Base-by-base conservation (phyloP, 1,140 invertebrate genomes). In the Pemphigus obesinymphae region DNA sequence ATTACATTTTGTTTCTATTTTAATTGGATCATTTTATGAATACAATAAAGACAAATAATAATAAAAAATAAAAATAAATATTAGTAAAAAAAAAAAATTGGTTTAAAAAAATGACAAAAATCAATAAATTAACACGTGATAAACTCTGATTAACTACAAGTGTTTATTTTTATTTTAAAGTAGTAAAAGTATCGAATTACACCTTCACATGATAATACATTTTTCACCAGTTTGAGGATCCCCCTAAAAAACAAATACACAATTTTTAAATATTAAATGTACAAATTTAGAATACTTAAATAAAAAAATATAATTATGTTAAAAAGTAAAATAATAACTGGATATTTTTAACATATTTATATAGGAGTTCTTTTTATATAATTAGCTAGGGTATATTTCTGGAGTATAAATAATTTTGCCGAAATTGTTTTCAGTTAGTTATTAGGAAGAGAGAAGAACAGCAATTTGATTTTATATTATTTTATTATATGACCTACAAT, bases 161-260 rank as follows among this genome's bases (percentile, higher is more conserved):
- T 78, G 53, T 61, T 53, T 45, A 23, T 45, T 70, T 45, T 58
- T 58, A 11, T 75, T 58, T 76, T 17, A n/a, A 23, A 6, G 10
- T 78, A 26, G 10, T 61, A 80, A 58, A 80, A 80, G 23, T 29
- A 31, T 29, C 50, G 45, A 73, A 23, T 40, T 23, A 17, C 23
- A n/a, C 7, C 11, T 45, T 82, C 34, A 82, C 82, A 82, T 82
- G 10, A 82, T 63, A 55, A 80, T 34, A 76, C 82, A 82, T 68
- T 78, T 82, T 11, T 76, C 82, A 17, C 37, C 75, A 26, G n/a
- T 40, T 78, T 78, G 72, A 53, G 76, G 45, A 34, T 75, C 82
- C 3, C 76, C 78, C 76, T 83, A 76, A 45, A 66, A 58, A 81
- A 58, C 3, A 75, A 8, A 58, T 11, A 34, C 4, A 15, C n/a